phyloP scores from a whole-genome alignment of 2,113 vertebrate species.

The Phainopepla nitens region DNA sequence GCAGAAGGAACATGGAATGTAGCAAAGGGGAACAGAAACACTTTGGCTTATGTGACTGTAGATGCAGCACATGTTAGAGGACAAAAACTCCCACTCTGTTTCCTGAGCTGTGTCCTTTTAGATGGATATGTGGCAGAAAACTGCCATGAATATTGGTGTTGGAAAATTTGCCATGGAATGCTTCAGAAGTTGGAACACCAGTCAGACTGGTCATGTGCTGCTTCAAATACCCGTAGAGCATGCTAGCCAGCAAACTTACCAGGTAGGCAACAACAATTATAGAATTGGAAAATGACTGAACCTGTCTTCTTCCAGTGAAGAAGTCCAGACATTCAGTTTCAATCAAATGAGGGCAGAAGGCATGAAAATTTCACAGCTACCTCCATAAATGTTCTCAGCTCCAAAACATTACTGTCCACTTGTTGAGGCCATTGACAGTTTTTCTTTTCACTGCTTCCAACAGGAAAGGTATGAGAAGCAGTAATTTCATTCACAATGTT shows the following conservation, averaged over 20 bases:
- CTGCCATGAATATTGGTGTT: neutral
- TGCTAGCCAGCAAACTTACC: neutral
- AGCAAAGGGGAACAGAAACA: neutral
- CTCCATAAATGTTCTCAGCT: neutral
- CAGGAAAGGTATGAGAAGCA: neutral
- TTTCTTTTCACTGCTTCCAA: neutral
- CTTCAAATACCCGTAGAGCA: neutral
- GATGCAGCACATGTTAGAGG: neutral
- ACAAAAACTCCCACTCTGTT: neutral
- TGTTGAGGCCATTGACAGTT: neutral
- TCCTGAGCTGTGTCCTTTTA: neutral
- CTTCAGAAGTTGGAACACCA: neutral
- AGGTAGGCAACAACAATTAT: neutral
- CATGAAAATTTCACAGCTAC: neutral
- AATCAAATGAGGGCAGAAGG: neutral
- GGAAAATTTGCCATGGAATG: neutral
- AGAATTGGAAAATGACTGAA: neutral
- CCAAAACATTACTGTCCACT: neutral
- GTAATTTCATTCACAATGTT: neutral
- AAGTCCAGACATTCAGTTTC: rapidly evolving
- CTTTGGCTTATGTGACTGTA: neutral
- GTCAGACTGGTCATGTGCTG: neutral
- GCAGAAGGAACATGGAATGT: neutral
- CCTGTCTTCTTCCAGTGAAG: neutral
- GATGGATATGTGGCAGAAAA: neutral